Base-by-base conservation (phyloP, 2,888 invertebrate species). In the Heliconius hortense region DNA sequence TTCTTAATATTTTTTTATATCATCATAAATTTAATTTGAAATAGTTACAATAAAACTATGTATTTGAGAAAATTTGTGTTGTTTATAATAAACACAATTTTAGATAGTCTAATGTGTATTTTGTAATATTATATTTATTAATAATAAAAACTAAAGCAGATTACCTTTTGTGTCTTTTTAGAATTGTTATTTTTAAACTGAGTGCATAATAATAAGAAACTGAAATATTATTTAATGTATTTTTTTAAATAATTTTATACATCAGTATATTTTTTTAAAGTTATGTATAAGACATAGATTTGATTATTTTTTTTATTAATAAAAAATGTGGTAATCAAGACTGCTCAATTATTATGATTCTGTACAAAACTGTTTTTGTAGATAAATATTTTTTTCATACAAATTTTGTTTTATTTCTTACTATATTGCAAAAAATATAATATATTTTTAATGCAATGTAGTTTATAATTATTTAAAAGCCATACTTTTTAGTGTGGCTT, bases 321-420 rank as follows among this genome's bases (percentile, higher is more conserved):
- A 24, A 66, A 21, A 63, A n/a, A 35, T 2, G 8, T 31, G 21
- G 62, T 66, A 18, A 66, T 15, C 28, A 67, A 73, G 59, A 73
- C 66, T 73, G 67, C 73, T 73, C 67, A 73, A 73, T 59, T 60
- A 59, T 59, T 43, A 24, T 31, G 31, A 35, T 53, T 31, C 21
- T 59, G 59, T 26, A 67, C 35, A 56, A 43, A 59, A n/a, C 43
- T 73, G 26, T 59, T 67, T 67, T 59, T 66, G 28, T 73, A 66
- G 35, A 28, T 39, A 73, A 59, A 67, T 64, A 53, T 26, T 39
- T 39, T 56, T 43, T 67, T 43, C 66, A 66, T 53, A 35, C 53
- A 21, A 66, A 66, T 21, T 56, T 26, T 56, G 56, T 56, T 26
- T n/a, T n/a, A 56, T n/a, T n/a, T 56, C 2, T 56, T 56, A 35